Evolutionary conservation across 2,113 vertebrate species (phyloP), one percentile per base, ranked within the genome.

Genomic region (Castor canadensis): DNA sequence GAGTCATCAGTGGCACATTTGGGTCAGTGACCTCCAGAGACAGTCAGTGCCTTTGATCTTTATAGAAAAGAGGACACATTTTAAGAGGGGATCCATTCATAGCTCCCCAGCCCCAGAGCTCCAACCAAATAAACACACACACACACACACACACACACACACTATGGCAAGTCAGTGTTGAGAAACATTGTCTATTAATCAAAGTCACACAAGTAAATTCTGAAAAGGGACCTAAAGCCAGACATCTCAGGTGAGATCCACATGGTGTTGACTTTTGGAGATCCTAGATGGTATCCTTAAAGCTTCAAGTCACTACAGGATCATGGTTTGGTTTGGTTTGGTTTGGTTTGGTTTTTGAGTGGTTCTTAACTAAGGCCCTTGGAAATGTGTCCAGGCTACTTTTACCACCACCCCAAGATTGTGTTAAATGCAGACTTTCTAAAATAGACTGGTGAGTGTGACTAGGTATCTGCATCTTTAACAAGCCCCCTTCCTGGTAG

Each of bases 11-110:
- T 60, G 79, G 69, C 93, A 80, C 80, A 83, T 86, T 96, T 60
- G 86, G 92, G 89, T 93, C 91, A 87, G 49, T 77, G 81, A 87
- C 77, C 75, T 87, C 69, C 22, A 84, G 66, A 89, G 75, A 96
- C 93, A 97, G 69, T 32, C 79, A 93, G 45, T 15, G 54, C 30
- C 93, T 97, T 95, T 96, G 87, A 94, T 54, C 60, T 86, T 88
- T 94, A 89, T 91, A 94, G 93, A 95, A 96, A 92, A 26, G 45
- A 88, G 47, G 54, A 72, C 40, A 12, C 28, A 69, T 93, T 91
- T 91, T 72, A 88, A 93, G 49, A 95, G 60, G 75, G 8, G 20
- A 67, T 47, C 43, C 60, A 69, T 58, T 69, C 56, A 52, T 56
- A 52, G 69, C 4, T 67, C 30, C 47, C 9, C 6, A 11, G 52